Conservation (phyloP, 1,140 invertebrate genomes). For the Archivesica marissinica region DNA sequence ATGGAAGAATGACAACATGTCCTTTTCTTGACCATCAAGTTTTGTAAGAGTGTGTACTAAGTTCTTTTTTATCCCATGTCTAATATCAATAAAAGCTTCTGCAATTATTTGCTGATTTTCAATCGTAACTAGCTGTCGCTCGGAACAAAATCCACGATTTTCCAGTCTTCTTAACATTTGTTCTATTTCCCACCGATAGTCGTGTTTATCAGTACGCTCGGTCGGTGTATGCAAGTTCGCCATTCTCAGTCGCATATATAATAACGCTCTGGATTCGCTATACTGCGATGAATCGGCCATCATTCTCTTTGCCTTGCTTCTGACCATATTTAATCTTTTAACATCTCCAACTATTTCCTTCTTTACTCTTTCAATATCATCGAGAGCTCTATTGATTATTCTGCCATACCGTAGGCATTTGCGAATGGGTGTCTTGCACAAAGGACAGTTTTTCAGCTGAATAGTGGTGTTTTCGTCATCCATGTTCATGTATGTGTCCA, state of each 20-base stretch:
- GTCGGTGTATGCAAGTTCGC: no score
- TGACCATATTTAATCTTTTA: not conserved
- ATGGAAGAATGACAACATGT: not conserved
- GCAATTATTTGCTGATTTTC: not conserved
- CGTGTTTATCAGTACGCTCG: no score
- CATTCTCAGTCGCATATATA: no score
- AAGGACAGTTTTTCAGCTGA: slow-evolving; percentile 87
- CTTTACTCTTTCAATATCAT: slow-evolving; percentile 67
- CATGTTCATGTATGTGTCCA: slow-evolving; percentile 85
- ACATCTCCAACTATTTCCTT: slow-evolving; percentile 2
- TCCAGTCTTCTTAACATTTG: no score
- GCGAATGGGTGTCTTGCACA: slow-evolving; percentile 87
- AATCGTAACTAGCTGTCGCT: not conserved
- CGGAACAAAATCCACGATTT: not conserved
- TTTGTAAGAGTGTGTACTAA: not conserved
- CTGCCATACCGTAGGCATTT: slow-evolving; percentile 87
- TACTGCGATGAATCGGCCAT: not conserved
- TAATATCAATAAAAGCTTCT: not conserved
- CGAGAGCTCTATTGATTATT: slow-evolving; percentile 84
- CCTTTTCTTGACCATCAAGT: not conserved
- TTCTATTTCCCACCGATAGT: no score
- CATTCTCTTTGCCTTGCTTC: no score
- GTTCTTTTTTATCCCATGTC: not conserved
- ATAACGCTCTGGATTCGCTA: no score
- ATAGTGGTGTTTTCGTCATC: slow-evolving; percentile 82